Conservation (phyloP, 2,888 invertebrate species). For the Epicampocera succincta region DNA sequence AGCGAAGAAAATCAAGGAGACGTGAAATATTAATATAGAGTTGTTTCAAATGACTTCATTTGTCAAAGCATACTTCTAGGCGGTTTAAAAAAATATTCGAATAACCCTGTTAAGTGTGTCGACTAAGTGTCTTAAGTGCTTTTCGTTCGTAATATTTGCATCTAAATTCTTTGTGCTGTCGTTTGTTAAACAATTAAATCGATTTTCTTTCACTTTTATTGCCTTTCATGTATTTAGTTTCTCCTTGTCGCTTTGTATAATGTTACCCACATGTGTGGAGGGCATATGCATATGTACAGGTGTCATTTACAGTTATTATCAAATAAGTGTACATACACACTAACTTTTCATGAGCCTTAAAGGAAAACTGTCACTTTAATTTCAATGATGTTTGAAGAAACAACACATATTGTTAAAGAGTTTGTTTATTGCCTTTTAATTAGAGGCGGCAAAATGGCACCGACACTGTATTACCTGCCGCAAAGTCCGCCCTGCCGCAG, state of each 20-base stretch:
- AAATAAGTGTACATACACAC: neutral
- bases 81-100: neutral
- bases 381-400: conserved; percentile 75
- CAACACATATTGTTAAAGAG: conserved; percentile 80
- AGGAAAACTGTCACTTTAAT: conserved; percentile 40
- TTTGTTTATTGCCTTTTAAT: conserved; percentile 81
- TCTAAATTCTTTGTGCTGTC: neutral
- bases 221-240: conserved; percentile 19
- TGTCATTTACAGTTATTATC: neutral
- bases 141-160: neutral
- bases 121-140: neutral
- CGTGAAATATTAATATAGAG: no score
- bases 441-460: conserved; percentile 81
- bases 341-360: neutral
- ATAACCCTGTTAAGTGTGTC: conserved; percentile 1
- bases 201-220: conserved; percentile 51
- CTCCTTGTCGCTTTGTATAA: conserved; percentile 8
- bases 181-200: conserved; percentile 55
- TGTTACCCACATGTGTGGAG: conserved; percentile 5
- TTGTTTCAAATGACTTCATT: neutral
- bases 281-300: neutral
- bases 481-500: conserved; percentile 85
- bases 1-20: neutral
- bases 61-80: conserved; percentile 65
- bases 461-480: conserved; percentile 83